phyloP scores from a whole-genome alignment of 1,140 invertebrate genomes.

The Eriosoma lanigerum region DNA sequence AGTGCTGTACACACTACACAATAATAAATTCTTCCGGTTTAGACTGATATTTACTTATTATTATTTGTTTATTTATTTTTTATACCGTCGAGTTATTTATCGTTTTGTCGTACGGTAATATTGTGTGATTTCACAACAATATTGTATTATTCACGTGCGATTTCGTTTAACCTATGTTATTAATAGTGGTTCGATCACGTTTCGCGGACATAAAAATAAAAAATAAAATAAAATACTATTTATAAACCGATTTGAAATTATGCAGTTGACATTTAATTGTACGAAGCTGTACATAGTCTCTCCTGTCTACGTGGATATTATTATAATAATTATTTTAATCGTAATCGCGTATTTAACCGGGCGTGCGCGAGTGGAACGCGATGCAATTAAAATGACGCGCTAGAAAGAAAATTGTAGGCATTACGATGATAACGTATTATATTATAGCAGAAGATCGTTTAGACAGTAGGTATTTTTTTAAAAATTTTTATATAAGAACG shows the following conservation, averaged over 20 bases:
- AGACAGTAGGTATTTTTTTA: conserved; percentile 30
- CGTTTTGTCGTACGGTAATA: neutral
- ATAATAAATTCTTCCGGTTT: conserved; percentile 30
- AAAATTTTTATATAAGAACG: too few species aligned
- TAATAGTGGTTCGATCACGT: neutral
- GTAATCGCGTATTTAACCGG: neutral
- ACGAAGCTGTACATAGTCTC: neutral
- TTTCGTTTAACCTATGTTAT: too few species aligned
- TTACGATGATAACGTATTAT: neutral
- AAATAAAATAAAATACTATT: too few species aligned
- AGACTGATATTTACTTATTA: too few species aligned
- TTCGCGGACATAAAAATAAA: too few species aligned
- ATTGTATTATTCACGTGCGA: too few species aligned
- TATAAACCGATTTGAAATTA: too few species aligned
- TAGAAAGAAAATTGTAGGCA: conserved; percentile 8
- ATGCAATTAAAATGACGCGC: conserved; percentile 47
- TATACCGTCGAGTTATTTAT: conserved; percentile 5
- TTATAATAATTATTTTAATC: neutral
- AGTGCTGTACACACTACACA: neutral
- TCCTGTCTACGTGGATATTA: neutral
- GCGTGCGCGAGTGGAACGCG: neutral
- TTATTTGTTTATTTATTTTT: neutral
- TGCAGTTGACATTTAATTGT: too few species aligned
- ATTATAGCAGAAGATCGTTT: neutral
- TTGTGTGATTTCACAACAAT: neutral